Evolutionary conservation across 92 coral and sea anemone genomes (phyloP), one percentile per base, ranked within the genome.

Genomic region (Epizoanthus stellaris): DNA sequence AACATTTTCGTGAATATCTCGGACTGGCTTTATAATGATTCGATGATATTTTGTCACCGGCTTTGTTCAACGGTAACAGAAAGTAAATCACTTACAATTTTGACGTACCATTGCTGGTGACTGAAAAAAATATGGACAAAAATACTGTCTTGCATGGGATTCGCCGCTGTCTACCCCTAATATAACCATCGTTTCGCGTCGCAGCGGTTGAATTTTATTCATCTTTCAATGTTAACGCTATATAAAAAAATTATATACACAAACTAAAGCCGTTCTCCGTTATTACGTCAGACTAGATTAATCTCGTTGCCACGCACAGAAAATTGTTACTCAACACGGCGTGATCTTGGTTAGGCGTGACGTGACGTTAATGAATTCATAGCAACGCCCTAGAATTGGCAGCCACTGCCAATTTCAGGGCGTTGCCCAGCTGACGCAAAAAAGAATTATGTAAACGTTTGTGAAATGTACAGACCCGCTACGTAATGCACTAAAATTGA

Each of bases 401-500:
- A 68, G 2, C 52, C 52, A 68, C 73, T 68, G 73, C 73, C 73
- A 68, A 68, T 68, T 68, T 68, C 73, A 68, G 73, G 73, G 73
- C 73, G 73, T 68, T 68, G 73, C 6, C 73, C 73, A 68, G 73
- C 73, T 68, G 73, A 68, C 73, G 73, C 73, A 68, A 52, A 68
- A 68, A 4, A 68, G 73, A 68, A 68, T 68, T 68, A 68, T 68
- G 73, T 75, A 75, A 75, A 75, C 80, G 49, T 75, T 75, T 75
- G 80, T 75, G 80, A 75, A 75, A 75, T 58, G 80, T 75, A 75
- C 80, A 75, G 80, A 58, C 64, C 64, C 80, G 38, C 38, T 75
- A 58, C 80, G 80, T 75, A 75, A 75, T 75, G 80, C 80, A 75
- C 80, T 75, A 75, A 75, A 75, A 75, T 75, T 75, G 80, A 75